Evolutionary conservation across 2,888 invertebrate species (phyloP), one percentile per base, ranked within the genome.

Genomic region (Apodemia zela): DNA sequence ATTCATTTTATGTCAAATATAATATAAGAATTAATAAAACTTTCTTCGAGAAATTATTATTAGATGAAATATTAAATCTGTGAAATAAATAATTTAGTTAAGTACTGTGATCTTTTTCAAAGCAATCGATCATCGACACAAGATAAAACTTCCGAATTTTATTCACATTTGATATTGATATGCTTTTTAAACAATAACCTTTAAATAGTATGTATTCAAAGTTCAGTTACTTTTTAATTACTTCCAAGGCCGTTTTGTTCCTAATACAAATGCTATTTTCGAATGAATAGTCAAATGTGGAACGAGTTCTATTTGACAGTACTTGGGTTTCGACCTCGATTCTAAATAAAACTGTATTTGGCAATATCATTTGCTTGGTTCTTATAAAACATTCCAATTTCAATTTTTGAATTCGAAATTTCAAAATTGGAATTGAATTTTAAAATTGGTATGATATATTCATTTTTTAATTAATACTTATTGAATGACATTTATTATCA

Each of bases 211-310:
- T 67, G n/a, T 47, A 47, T 72, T 61, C 66, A 66, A 63, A 68
- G 67, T 47, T 68, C 49, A 64, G 70, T 64, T 67, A 68, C 68
- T 64, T 67, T 70, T 72, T 69, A 72, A 72, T 59, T 63, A 63
- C 33, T 25, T 35, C 58, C 63, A 59, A 59, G 59, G 63, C 45
- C 63, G 47, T 49, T 63, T 49, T 63, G 33, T 47, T 57, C 57
- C 29, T 57, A 57, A 73, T 69, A 70, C 68, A 71, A 70, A 67
- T 71, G 70, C 67, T 68, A 66, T 71, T 70, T 71, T 69, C 68
- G 63, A 68, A 67, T 71, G 71, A 69, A 66, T 71, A 58, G 57
- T 71, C 70, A 71, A 71, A 69, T 68, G 67, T 70, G 63, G 67
- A 69, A 69, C 70, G 51, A 66, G 71, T 70, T 69, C 60, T 62